Conservation (phyloP, 2,888 invertebrate species). For the Euplexia lucipara region DNA sequence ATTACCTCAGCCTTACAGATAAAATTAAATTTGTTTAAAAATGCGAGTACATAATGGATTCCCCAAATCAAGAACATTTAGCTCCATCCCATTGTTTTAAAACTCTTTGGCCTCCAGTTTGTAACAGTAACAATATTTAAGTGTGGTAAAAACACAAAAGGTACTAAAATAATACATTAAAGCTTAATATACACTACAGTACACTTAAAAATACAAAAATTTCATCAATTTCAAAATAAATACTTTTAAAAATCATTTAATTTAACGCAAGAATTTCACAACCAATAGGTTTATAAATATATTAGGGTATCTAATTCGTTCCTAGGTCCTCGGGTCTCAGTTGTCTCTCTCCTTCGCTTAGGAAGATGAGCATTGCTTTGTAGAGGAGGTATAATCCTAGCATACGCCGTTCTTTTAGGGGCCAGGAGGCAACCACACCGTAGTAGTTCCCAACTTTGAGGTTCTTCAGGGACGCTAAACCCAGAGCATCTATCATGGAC, state of each 20-base stretch:
- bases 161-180: slow-evolving; percentile 60
- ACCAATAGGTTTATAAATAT: slow-evolving; percentile 56
- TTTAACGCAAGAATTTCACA: slow-evolving; percentile 67
- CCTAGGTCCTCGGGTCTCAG: slow-evolving; percentile 94
- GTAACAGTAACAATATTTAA: slow-evolving; percentile 56
- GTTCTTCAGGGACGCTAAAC: slow-evolving; percentile 94
- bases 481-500: slow-evolving; percentile 97
- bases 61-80: slow-evolving; percentile 6
- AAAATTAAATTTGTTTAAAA: slow-evolving; percentile 13
- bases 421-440: slow-evolving; percentile 94
- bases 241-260: slow-evolving; percentile 53
- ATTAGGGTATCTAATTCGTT: slow-evolving; percentile 69
- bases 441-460: slow-evolving; percentile 95
- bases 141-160: slow-evolving; percentile 41
- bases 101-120: slow-evolving; percentile 62
- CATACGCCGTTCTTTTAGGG: slow-evolving; percentile 92
- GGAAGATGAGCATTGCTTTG: slow-evolving; percentile 95
- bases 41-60: neutral
- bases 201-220: slow-evolving; percentile 44
- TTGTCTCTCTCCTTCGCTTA: slow-evolving; percentile 97
- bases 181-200: slow-evolving; percentile 61
- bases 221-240: slow-evolving; percentile 60
- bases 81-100: slow-evolving; percentile 51
- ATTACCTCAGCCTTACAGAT: neutral
- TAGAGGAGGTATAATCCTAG: slow-evolving; percentile 95